A percentile compares a stretch with the other conserved stretches of the same genome.
Evolutionary conservation across 2,113 vertebrate species (phyloP).

Genomic region (Fregata magnificens): DNA sequence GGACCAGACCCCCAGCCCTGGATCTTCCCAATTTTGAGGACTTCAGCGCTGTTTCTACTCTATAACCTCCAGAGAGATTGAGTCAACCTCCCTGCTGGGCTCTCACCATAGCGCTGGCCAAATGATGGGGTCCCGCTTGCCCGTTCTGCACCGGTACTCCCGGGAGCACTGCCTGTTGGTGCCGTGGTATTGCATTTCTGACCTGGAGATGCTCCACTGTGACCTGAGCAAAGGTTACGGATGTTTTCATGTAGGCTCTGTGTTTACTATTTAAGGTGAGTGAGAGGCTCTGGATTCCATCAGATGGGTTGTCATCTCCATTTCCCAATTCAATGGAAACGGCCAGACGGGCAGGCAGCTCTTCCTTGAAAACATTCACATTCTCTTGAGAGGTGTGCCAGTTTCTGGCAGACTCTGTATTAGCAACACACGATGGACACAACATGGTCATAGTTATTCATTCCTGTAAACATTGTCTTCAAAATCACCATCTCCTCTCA

Average conservation of each 20-base stretch:
- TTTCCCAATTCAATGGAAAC: not conserved
- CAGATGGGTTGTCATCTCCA: not conserved
- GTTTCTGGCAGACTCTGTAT: not conserved
- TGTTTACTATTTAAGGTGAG: not conserved
- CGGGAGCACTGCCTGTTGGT: not conserved
- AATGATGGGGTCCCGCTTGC: not conserved
- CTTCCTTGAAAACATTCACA: conserved; percentile 9
- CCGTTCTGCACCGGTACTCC: not conserved
- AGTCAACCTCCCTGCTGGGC: not conserved
- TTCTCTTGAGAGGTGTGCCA: not conserved
- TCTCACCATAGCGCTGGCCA: not conserved
- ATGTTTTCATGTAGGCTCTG: not conserved
- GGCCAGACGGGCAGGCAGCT: not conserved
- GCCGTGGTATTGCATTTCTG: fast-evolving
- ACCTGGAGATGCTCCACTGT: not conserved
- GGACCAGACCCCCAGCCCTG: not conserved
- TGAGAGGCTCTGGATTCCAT: not conserved
- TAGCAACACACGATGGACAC: not conserved
- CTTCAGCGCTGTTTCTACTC: not conserved
- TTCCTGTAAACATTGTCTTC: not conserved
- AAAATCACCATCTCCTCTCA: not conserved
- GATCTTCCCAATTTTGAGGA: not conserved
- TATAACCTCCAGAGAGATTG: not conserved
- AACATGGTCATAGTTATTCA: not conserved
- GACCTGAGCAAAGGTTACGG: not conserved